Evolutionary conservation across 1,140 invertebrate genomes (phyloP).

Genomic region (Drosophila athabasca): DNA sequence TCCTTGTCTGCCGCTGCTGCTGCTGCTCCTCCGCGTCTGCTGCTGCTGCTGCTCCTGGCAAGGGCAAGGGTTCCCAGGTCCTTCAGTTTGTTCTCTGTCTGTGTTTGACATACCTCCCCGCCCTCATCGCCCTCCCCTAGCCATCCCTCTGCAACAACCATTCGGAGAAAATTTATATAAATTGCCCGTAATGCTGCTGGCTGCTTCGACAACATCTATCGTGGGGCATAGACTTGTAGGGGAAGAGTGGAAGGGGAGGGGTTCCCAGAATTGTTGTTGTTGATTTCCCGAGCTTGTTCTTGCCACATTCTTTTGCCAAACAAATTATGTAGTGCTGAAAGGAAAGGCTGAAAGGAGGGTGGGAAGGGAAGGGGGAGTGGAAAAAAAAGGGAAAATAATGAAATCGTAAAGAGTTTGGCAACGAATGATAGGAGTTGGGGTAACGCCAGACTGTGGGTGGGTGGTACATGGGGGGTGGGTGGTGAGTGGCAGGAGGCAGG

Average conservation of each 20-base stretch:
- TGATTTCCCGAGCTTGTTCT: slow-evolving; percentile 59
- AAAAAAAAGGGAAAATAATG: slow-evolving; percentile 70
- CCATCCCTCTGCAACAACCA: slow-evolving; percentile 14
- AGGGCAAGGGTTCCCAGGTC: slow-evolving; percentile 59
- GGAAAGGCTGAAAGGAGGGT: too few species aligned
- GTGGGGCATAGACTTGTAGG: background rate
- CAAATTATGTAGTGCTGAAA: slow-evolving; percentile 63
- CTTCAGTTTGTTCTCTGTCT: slow-evolving; percentile 32
- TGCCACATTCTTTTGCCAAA: slow-evolving; percentile 65
- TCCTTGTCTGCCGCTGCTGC: slow-evolving; percentile 44
- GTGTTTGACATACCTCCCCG: slow-evolving; percentile 35
- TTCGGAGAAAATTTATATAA: slow-evolving; percentile 76
- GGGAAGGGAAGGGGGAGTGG: too few species aligned
- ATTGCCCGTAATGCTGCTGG: slow-evolving; percentile 77
- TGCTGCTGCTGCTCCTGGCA: slow-evolving; percentile 56
- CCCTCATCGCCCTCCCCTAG: background rate
- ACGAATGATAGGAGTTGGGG: slow-evolving; percentile 7
- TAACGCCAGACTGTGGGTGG: too few species aligned
- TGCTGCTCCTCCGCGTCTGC: slow-evolving; percentile 28
- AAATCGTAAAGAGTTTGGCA: slow-evolving; percentile 79
- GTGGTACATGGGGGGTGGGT: too few species aligned
- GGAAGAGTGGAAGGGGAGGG: background rate
- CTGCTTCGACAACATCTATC: slow-evolving; percentile 34
- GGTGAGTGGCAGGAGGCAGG: background rate
- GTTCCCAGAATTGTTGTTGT: slow-evolving; percentile 58